Evolutionary conservation across 2,888 invertebrate genomes (phyloP).

Genomic region (Ephialtes manifestator): DNA sequence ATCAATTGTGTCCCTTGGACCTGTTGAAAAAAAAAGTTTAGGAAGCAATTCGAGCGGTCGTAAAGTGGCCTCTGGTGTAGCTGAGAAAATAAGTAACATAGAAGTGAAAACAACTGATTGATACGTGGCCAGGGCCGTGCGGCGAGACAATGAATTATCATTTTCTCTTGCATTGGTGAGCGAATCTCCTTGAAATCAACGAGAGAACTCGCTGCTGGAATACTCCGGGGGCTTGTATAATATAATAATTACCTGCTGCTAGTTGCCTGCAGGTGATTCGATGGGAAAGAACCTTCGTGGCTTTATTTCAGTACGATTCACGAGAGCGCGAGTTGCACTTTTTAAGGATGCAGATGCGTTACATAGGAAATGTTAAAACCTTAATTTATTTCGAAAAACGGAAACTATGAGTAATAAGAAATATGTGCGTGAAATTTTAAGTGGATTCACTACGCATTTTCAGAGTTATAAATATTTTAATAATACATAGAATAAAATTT

Average conservation of each 20-base stretch:
- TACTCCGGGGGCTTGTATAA: slow-evolving; percentile 31
- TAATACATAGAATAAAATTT: too few species aligned
- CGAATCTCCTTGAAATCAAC: slow-evolving; percentile 58
- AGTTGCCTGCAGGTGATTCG: slow-evolving; percentile 12
- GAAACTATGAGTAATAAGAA: too few species aligned
- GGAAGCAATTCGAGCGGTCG: not conserved
- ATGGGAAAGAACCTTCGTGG: slow-evolving; percentile 47
- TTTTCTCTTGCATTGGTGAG: slow-evolving; percentile 53
- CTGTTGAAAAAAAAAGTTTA: not conserved
- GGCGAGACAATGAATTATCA: slow-evolving; percentile 49
- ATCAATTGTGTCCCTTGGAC: not conserved
- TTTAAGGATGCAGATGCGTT: not conserved
- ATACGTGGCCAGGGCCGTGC: slow-evolving; percentile 7
- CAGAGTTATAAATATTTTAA: too few species aligned
- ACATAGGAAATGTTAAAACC: too few species aligned
- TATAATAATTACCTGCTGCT: slow-evolving; percentile 32
- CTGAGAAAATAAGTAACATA: not conserved
- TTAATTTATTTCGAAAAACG: too few species aligned
- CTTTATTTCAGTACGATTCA: slow-evolving; percentile 25
- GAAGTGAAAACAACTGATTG: slow-evolving; percentile 9
- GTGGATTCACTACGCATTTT: too few species aligned
- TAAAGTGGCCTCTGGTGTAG: not conserved
- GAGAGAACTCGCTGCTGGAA: slow-evolving; percentile 26
- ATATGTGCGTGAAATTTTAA: too few species aligned
- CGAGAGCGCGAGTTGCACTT: slow-evolving; percentile 16